A percentile compares a stretch with the other conserved stretches of the same genome.
phyloP scores from a whole-genome alignment of 2,888 invertebrate genomes.

The Eupithecia dodoneata region DNA sequence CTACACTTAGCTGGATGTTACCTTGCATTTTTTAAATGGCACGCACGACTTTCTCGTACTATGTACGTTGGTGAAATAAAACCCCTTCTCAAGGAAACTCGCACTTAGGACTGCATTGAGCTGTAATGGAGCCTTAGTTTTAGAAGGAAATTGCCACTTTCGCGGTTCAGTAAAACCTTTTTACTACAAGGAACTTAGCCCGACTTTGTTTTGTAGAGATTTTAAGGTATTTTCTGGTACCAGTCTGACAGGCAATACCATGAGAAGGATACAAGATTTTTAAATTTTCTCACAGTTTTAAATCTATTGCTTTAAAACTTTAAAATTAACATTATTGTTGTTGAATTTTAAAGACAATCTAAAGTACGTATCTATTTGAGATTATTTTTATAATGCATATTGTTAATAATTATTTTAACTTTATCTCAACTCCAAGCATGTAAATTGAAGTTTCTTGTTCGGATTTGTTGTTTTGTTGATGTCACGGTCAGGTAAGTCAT shows the following conservation, averaged over 20 bases:
- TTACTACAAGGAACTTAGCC: constrained; percentile 26
- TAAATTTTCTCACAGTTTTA: too few species aligned
- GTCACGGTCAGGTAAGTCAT: too few species aligned
- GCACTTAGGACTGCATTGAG: constrained; percentile 52
- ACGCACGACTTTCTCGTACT: neutral
- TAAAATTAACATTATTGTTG: too few species aligned
- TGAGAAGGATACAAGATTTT: too few species aligned
- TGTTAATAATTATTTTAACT: too few species aligned
- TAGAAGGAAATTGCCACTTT: constrained; percentile 48
- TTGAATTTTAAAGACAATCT: too few species aligned
- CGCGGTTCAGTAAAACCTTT: constrained; percentile 39
- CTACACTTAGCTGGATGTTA: neutral
- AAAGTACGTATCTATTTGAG: too few species aligned
- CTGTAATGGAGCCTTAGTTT: constrained; percentile 49
- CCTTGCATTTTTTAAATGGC: neutral
- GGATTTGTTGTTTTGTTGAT: too few species aligned
- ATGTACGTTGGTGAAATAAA: constrained; percentile 44
- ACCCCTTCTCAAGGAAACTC: constrained; percentile 53
- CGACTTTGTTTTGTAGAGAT: constrained; percentile 21
- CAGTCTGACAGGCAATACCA: neutral
- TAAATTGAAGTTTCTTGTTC: too few species aligned
- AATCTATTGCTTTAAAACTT: too few species aligned
- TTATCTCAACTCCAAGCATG: too few species aligned
- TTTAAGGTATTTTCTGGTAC: neutral
- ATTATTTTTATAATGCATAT: too few species aligned